These are phyloP conservation scores for Caenorhabditis tropicalis DNA, from an alignment of 1,140 invertebrate species.

Conservation along the genomic window DNA sequence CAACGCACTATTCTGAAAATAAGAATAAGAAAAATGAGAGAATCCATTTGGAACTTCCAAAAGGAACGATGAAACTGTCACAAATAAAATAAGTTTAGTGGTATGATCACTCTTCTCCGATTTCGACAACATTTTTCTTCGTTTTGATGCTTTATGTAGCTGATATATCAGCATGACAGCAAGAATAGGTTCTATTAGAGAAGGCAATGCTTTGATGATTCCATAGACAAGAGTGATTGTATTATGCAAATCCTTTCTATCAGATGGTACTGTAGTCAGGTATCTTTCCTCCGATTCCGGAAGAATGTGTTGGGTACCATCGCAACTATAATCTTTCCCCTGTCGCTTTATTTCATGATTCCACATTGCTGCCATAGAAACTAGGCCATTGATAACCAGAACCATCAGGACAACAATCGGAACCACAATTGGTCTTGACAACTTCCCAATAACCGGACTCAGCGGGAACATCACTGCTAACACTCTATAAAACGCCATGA, in stretches of 20 bases:
- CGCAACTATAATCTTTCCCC: neutral
- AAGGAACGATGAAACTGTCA: neutral
- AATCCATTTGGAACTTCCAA: constrained; percentile 8
- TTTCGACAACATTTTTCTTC: neutral
- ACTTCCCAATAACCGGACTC: neutral
- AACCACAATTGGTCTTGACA: neutral
- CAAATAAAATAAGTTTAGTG: neutral
- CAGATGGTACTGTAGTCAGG: neutral
- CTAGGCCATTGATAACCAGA: neutral
- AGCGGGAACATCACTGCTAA: neutral
- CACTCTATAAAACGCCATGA: neutral
- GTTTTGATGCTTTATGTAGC: neutral
- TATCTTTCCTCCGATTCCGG: neutral
- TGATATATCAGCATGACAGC: neutral
- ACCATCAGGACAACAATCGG: neutral
- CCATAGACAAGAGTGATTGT: neutral
- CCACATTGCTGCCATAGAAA: neutral
- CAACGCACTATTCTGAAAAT: neutral
- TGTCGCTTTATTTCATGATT: neutral
- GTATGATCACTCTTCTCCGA: neutral
- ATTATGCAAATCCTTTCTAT: neutral
- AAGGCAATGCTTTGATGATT: neutral
- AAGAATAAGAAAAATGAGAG: neutral
- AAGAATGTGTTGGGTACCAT: neutral
- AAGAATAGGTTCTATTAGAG: neutral